Base-by-base conservation (phyloP, 2,888 invertebrate species). In the Oxyscelio sp. region DNA sequence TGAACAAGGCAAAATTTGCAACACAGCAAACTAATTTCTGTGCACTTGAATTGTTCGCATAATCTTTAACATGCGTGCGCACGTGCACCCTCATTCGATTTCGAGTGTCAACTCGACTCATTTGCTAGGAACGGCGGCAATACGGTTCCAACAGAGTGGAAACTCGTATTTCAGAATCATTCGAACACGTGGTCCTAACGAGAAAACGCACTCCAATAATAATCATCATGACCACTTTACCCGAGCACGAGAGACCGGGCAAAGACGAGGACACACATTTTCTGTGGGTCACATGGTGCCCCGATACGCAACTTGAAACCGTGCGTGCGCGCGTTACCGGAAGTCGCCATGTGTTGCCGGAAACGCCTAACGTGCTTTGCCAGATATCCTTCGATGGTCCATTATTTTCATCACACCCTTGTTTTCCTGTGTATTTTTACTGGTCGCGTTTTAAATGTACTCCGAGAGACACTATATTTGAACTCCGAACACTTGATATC, bases 161-260 rank as follows among this genome's bases (percentile, higher is more conserved):
- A 93, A 93, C 87, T 89, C 90, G 88, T 93, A 92, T 93, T 79
- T 89, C 82, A 50, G 54, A 86, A 87, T 87, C 83, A 83, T 61
- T 73, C 34, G 78, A 87, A 79, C 86, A 85, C 81, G 80, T 86
- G 85, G 56, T 78, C 38, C 9, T 11, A 13, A 59, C 88, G 73
- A 54, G 24, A 90, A 90, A 91, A 91, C 91, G 91, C 90, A 90
- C 90, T 90, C 87, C 73, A 85, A 81, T 54, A 22, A 11, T 31
- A 17, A 27, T 74, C 80, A 13, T 13, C 19, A 89, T 54, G 43
- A 90, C 90, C 91, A 91, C 92, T 90, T 90, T 91, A 89, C 89
- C 61, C 75, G 81, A 15, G 15, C 54, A 50, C 21, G 17, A 52
- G 31, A 65, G 15, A 17, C 48, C 17, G n/a, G 40, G 40, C 2